Evolutionary conservation across 2,113 vertebrate species (phyloP).

Genomic region (Bos javanicus): DNA sequence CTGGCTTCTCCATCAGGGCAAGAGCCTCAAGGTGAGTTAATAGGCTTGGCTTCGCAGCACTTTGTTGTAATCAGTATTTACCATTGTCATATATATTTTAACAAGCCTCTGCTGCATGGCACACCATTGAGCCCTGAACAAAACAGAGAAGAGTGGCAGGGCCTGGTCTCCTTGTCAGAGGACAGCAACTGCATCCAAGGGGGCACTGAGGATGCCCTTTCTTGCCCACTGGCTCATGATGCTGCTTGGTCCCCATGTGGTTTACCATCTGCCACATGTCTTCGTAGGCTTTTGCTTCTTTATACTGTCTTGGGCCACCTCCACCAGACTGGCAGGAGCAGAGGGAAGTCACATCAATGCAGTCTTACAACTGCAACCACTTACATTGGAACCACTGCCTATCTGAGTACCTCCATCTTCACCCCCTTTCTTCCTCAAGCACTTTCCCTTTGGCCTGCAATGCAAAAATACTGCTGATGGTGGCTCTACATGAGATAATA

Average conservation of each 20-base stretch:
- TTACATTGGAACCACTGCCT: background rate
- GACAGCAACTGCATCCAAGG: too few relatives aligned
- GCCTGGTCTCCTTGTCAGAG: background rate
- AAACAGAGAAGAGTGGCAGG: background rate
- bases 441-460: background rate
- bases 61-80: conserved; percentile 59
- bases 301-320: background rate
- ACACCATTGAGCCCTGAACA: background rate
- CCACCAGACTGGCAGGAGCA: background rate
- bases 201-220: background rate
- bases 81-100: conserved; percentile 25
- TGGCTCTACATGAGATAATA: conserved; percentile 33
- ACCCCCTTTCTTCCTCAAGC: background rate
- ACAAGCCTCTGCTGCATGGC: background rate
- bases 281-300: background rate
- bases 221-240: background rate
- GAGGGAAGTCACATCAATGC: background rate
- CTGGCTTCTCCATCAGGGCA: conserved; percentile 35
- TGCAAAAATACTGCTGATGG: conserved; percentile 5
- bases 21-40: conserved; percentile 62
- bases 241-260: background rate
- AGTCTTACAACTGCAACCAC: background rate
- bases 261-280: background rate
- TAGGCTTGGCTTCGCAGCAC: conserved; percentile 24
- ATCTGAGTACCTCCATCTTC: background rate